Evolutionary conservation across 2,888 invertebrate species (phyloP), one percentile per base, ranked within the genome.

Genomic region (Gonocerus acuteangulatus): DNA sequence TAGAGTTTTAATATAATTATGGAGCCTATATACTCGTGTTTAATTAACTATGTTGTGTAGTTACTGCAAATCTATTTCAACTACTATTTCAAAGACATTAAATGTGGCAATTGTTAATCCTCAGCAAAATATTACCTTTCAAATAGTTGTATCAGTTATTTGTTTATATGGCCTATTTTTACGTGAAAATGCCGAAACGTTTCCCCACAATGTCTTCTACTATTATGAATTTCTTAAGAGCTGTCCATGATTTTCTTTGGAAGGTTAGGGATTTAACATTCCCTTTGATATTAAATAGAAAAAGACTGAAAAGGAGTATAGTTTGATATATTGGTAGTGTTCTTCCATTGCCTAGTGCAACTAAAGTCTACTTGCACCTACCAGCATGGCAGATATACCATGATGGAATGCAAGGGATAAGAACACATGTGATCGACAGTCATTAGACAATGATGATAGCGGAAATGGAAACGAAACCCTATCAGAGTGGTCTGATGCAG

Each of bases 281-380:
- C 23, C 57, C 57, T 11, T 32, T 57, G 21, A 44, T 57, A 34
- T 3, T 57, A 15, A 57, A 44, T 57, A n/a, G 34, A 3, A 48
- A 48, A 18, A 15, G 48, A 13, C 59, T 45, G 1, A 19, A 51
- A 2, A 49, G 48, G 19, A 60, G 56, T 27, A 52, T 62, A 42
- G 54, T 62, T 44, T 18, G 62, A 34, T 44, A 27, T 19, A 62
- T 62, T 27, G 62, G 62, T 13, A 58, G 48, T 22, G 39, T 49
- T 32, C 23, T 62, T 19, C 62, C 62, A 1, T 34, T 62, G 11
- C 49, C 62, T 11, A 23, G 22, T 34, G 49, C 62, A 2, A 32
- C 49, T 11, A 39, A 56, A 44, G 34, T 58, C 7, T 42, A 48
- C 18, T 39, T 62, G 15, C 48, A 62, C 23, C 23, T 62, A 11